Base-by-base conservation (phyloP, 2,797 vertebrate genomes). In the Mareca penelope region DNA sequence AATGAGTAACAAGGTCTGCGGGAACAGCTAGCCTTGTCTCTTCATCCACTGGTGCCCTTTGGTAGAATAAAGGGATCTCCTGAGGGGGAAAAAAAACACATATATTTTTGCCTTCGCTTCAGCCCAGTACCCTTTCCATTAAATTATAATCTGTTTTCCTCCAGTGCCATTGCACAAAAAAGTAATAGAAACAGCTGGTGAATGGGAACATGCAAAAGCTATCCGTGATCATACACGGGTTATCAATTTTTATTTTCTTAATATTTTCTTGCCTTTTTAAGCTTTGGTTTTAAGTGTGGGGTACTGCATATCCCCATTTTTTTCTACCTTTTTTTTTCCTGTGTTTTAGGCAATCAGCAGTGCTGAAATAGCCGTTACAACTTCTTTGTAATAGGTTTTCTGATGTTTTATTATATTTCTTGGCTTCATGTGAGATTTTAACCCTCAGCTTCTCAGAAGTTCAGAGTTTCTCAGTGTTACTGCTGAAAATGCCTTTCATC, bases 111-210 rank as follows among this genome's bases (percentile, higher is more conserved):
- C 79, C 63, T 86, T 94, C 80, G 56, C 90, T 87, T 93, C 78
- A 88, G 33, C 80, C 71, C n/a, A 80, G 7, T 81, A 79, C 71
- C 87, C 80, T 88, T 90, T 83, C 71, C 19, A 28, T 92, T 94
- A 93, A 93, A 91, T 82, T 69, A 81, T 94, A 44, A 60, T 86
- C 57, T 86, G 69, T 84, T 94, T 94, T 88, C 91, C 65, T 92
- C 84, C 61, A 61, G 8, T 84, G 73, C 72, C 79, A 92, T 95
- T 79, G 80, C 70, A 91, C 29, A 52, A 35, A 77, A 63, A 59
- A 83, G 37, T 82, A 79, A 57, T 81, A 92, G 69, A 87, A 94
- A 80, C 67, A 92, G 63, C 82, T 96, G 85, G 84, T 87, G 76
- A 76, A 94, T 26, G 87, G 69, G 35, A 60, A 52, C 82, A 71